These are phyloP conservation scores for Camponotus fellah DNA, from an alignment of 2,888 invertebrate species.

Conservation along the genomic window DNA sequence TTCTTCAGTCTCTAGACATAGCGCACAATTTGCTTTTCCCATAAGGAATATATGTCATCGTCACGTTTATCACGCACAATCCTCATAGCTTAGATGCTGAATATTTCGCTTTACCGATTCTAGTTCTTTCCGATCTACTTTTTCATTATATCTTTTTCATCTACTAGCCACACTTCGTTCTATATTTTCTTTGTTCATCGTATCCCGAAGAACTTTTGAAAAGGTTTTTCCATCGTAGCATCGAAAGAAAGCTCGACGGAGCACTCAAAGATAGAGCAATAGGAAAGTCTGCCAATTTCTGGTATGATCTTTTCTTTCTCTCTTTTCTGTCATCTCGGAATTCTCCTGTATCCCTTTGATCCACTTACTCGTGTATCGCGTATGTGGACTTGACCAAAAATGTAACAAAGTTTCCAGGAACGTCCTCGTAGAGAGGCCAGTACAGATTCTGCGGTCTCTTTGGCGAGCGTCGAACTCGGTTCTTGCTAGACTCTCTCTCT, in stretches of 20 bases:
- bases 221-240: conserved; percentile 38
- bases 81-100: conserved; percentile 57
- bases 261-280: conserved; percentile 56
- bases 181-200: conserved; percentile 50
- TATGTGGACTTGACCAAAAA: conserved; percentile 82
- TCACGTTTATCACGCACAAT: conserved; percentile 38
- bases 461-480: conserved; percentile 78
- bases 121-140: neutral
- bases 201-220: conserved; percentile 50
- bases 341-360: conserved; percentile 80
- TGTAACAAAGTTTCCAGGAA: conserved; percentile 83
- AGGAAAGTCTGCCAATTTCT: conserved; percentile 44
- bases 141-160: neutral
- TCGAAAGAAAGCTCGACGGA: conserved; percentile 55
- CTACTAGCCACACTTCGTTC: conserved; percentile 31
- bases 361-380: conserved; percentile 79
- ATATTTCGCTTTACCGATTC: conserved; percentile 13
- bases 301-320: conserved; percentile 65
- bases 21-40: conserved; percentile 26
- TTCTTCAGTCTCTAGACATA: neutral
- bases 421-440: conserved; percentile 75
- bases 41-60: conserved; percentile 49
- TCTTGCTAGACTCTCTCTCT: conserved; percentile 69
- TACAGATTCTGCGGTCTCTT: conserved; percentile 84
- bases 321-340: conserved; percentile 52